Evolutionary conservation across 1,140 invertebrate genomes (phyloP).

Genomic region (Leptinotarsa defecta): DNA sequence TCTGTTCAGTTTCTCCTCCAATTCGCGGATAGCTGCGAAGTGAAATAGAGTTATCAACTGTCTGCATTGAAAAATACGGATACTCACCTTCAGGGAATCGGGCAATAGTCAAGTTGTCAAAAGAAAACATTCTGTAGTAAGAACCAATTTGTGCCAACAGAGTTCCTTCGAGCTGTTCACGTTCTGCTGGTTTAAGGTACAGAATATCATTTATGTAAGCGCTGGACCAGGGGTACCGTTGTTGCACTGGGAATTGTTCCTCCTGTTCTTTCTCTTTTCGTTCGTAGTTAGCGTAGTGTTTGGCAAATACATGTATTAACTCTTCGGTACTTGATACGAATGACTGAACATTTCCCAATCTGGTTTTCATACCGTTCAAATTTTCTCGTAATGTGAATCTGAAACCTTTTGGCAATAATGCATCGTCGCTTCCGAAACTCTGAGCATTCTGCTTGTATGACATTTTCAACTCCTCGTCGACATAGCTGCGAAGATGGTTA

Average conservation of each 20-base stretch:
- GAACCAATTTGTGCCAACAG: slow-evolving; percentile 49
- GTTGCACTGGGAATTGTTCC: slow-evolving; percentile 39
- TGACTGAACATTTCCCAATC: slow-evolving; percentile 38
- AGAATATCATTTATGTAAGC: slow-evolving; percentile 63
- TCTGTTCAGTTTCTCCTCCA: slow-evolving; percentile 54
- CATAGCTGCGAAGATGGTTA: slow-evolving; percentile 55
- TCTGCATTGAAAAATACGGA: neutral
- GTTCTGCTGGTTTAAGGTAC: slow-evolving; percentile 60
- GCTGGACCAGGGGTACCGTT: slow-evolving; percentile 51
- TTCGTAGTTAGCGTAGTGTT: slow-evolving; percentile 39
- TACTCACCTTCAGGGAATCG: slow-evolving; percentile 30
- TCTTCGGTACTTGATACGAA: slow-evolving; percentile 62
- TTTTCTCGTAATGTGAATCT: slow-evolving; percentile 54
- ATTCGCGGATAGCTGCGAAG: slow-evolving; percentile 50
- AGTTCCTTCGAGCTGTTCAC: slow-evolving; percentile 63
- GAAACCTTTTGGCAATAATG: slow-evolving; percentile 58
- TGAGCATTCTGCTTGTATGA: slow-evolving; percentile 54
- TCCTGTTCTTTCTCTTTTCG: slow-evolving; percentile 39
- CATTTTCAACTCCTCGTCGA: slow-evolving; percentile 56
- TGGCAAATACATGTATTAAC: slow-evolving; percentile 54
- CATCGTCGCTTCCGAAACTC: slow-evolving; percentile 63
- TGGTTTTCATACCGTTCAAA: slow-evolving; percentile 53
- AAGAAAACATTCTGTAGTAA: slow-evolving; percentile 49
- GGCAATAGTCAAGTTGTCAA: slow-evolving; percentile 63
- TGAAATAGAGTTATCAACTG: slow-evolving; percentile 2